phyloP scores from a whole-genome alignment of 2,888 invertebrate genomes.

The Cactoblastis cactorum region DNA sequence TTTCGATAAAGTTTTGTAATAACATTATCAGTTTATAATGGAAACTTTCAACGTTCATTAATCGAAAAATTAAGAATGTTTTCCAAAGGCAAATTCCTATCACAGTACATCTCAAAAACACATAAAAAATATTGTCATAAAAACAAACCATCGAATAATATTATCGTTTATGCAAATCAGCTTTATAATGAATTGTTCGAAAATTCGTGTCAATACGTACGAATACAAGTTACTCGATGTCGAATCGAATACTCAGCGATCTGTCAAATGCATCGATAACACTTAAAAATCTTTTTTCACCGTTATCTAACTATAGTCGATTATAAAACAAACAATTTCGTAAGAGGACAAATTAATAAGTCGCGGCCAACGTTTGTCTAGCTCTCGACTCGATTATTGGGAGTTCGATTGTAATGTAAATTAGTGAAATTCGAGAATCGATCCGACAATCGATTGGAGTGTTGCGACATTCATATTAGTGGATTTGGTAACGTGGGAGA shows the following conservation, averaged over 20 bases:
- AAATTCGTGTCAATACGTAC: constrained; percentile 3
- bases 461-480: constrained; percentile 27
- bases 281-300: constrained; percentile 2
- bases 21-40: too few species aligned
- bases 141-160: constrained; percentile 9
- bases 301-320: constrained; percentile 20
- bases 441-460: constrained; percentile 21
- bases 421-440: constrained; percentile 39
- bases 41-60: too few species aligned
- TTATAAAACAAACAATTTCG: constrained; percentile 34
- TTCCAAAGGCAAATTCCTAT: neutral
- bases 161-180: constrained; percentile 9
- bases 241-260: neutral
- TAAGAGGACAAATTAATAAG: constrained; percentile 24
- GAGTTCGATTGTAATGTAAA: constrained; percentile 44
- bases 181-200: neutral
- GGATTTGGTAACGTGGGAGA: constrained; percentile 9
- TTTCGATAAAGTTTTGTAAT: too few species aligned
- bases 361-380: constrained; percentile 34
- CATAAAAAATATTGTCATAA: neutral
- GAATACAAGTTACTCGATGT: constrained; percentile 2
- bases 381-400: constrained; percentile 37
- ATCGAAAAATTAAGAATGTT: too few species aligned
- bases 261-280: constrained; percentile 2
- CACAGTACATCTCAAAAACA: neutral